A percentile compares a stretch with the other conserved stretches of the same genome.
These are phyloP conservation scores for Taenaris catops DNA, from an alignment of 2,888 invertebrate genomes.

Conservation along the genomic window DNA sequence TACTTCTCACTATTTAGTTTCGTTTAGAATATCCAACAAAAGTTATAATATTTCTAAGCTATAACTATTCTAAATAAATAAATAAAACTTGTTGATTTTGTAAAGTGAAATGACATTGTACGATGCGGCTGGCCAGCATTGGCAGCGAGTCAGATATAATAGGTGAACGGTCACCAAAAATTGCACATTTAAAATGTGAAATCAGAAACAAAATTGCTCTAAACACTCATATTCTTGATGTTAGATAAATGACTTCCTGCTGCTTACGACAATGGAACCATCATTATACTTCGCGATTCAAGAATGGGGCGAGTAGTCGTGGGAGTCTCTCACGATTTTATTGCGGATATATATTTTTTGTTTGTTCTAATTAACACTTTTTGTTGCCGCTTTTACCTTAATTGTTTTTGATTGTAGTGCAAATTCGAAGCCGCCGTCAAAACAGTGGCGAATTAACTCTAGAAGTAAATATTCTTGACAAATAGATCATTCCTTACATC, in stretches of 20 bases:
- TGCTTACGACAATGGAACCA: constrained; percentile 68
- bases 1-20: too few species aligned
- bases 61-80: too few species aligned
- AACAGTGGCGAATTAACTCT: too few species aligned
- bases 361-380: constrained; percentile 77
- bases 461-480: too few species aligned
- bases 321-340: constrained; percentile 75
- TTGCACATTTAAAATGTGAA: constrained; percentile 73
- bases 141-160: constrained; percentile 12
- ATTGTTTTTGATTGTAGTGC: constrained; percentile 41
- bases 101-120: constrained; percentile 20
- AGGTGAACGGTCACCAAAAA: constrained; percentile 43
- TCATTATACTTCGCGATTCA: constrained; percentile 64
- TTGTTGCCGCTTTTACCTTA: constrained; percentile 76
- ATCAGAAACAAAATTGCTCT: constrained; percentile 75
- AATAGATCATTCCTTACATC: too few species aligned
- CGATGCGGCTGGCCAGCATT: too few species aligned
- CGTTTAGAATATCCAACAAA: too few species aligned
- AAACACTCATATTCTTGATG: constrained; percentile 79
- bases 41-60: too few species aligned
- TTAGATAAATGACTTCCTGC: constrained; percentile 79
- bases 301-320: constrained; percentile 65
- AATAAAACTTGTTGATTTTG: too few species aligned
- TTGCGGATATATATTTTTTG: constrained; percentile 77
- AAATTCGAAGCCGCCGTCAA: constrained; percentile 3